Evolutionary conservation across 1,140 invertebrate genomes (phyloP).

Genomic region (Drosophila obscura): DNA sequence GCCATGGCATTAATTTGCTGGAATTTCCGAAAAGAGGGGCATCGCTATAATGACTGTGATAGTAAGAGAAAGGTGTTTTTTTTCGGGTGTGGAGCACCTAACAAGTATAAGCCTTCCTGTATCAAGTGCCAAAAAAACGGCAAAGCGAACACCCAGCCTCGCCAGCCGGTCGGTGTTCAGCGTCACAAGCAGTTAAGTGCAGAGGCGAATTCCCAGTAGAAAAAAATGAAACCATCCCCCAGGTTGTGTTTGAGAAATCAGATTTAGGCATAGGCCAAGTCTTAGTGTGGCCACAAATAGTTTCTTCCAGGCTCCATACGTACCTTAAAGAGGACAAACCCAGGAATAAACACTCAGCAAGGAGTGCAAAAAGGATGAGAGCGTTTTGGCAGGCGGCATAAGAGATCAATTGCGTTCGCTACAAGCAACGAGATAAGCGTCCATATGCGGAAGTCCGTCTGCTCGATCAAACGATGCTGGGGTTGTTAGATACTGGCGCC

Average conservation of each 20-base stretch:
- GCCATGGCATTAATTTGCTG: constrained; percentile 14
- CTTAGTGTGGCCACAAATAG: too few relatives aligned
- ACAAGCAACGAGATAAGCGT: neutral
- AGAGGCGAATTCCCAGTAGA: too few relatives aligned
- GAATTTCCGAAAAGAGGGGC: constrained; percentile 26
- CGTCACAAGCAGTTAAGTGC: neutral
- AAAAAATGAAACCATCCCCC: neutral
- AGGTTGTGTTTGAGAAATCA: neutral
- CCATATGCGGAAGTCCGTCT: neutral
- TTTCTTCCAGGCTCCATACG: too few relatives aligned
- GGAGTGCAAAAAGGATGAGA: neutral
- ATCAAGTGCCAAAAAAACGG: constrained; percentile 13
- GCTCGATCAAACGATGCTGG: neutral
- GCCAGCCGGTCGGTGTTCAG: neutral
- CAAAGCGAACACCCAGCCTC: constrained; percentile 5
- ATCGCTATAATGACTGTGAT: constrained; percentile 23
- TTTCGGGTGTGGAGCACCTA: neutral
- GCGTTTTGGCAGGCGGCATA: neutral
- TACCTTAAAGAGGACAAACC: too few relatives aligned
- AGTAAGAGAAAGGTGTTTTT: constrained; percentile 7
- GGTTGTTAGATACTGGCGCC: constrained; percentile 1
- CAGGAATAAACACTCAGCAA: neutral
- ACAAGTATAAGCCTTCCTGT: constrained; percentile 16
- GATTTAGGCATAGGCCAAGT: too few relatives aligned
- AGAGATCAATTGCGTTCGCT: neutral